Percentiles rank a stretch among this genome's conserved stretches.
phyloP scores from a whole-genome alignment of 2,113 vertebrate genomes.

The Varanus komodoensis region DNA sequence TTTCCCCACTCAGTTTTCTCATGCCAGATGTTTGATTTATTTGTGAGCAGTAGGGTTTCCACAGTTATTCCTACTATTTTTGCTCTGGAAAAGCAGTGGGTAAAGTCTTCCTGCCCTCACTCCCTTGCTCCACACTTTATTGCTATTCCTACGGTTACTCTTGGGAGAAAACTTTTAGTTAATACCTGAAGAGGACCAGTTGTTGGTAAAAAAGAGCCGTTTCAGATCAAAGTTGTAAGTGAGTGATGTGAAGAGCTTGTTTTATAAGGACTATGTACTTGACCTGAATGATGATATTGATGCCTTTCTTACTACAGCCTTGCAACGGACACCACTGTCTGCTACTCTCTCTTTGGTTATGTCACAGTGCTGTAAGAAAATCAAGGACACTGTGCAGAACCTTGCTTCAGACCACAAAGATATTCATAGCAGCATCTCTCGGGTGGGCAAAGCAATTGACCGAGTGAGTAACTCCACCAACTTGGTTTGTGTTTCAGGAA shows the following conservation, averaged over 20 bases:
- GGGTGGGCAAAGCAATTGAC: constrained; percentile 92
- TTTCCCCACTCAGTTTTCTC: not conserved
- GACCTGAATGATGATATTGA: not conserved
- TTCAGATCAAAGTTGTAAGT: not conserved
- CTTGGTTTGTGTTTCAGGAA: not conserved
- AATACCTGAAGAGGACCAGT: not conserved
- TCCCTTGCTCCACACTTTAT: not conserved
- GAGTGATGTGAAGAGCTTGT: not conserved
- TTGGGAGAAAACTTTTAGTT: no score
- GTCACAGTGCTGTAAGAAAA: constrained; percentile 90
- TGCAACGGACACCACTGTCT: constrained; percentile 86
- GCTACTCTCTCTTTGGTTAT: constrained; percentile 87
- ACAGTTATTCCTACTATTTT: not conserved
- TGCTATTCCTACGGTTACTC: not conserved
- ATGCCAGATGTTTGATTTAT: not conserved
- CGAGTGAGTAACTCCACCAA: constrained; percentile 74
- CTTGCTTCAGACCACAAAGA: constrained; percentile 90
- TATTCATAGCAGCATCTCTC: constrained; percentile 91
- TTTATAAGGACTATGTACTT: no score
- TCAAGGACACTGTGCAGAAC: constrained; percentile 91
- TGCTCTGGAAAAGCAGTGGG: not conserved
- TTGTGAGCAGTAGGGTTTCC: not conserved
- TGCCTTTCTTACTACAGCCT: constrained; percentile 73
- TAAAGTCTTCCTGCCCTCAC: not conserved
- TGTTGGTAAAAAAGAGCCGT: not conserved